Percentiles rank a stretch among this genome's conserved stretches.
phyloP scores from a whole-genome alignment of 2,797 vertebrate genomes.

The Sebastes minor region DNA sequence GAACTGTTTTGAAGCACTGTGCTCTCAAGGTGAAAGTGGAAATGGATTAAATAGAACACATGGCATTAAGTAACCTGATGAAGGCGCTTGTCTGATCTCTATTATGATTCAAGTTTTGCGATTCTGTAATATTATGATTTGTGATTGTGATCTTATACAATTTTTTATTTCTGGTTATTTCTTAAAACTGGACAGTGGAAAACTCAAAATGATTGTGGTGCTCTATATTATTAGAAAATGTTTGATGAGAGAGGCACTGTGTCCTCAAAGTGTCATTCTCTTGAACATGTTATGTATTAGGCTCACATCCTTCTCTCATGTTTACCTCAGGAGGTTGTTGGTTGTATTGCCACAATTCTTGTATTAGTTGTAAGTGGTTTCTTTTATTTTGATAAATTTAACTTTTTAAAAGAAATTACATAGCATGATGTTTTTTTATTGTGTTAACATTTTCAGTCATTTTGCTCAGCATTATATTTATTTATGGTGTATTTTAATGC shows the following conservation, averaged over 20 bases:
- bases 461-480: not conserved
- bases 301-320: not conserved
- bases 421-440: not conserved
- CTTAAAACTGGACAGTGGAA: not conserved
- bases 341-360: not conserved
- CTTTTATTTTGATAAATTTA: not conserved
- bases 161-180: not conserved
- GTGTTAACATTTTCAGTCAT: not conserved
- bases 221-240: not conserved
- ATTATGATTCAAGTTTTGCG: not conserved
- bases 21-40: not conserved
- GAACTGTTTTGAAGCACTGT: not conserved
- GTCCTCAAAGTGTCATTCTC: not conserved
- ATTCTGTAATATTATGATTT: not conserved
- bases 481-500: not conserved
- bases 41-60: not conserved
- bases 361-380: not conserved
- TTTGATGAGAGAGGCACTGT: not conserved
- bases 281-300: not conserved
- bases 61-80: not conserved
- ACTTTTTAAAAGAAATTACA: not conserved
- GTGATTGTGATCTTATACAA: not conserved
- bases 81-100: not conserved
- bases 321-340: not conserved
- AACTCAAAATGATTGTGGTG: not conserved